Conservation (phyloP, 2,113 vertebrate species). For the Sitta europaea region DNA sequence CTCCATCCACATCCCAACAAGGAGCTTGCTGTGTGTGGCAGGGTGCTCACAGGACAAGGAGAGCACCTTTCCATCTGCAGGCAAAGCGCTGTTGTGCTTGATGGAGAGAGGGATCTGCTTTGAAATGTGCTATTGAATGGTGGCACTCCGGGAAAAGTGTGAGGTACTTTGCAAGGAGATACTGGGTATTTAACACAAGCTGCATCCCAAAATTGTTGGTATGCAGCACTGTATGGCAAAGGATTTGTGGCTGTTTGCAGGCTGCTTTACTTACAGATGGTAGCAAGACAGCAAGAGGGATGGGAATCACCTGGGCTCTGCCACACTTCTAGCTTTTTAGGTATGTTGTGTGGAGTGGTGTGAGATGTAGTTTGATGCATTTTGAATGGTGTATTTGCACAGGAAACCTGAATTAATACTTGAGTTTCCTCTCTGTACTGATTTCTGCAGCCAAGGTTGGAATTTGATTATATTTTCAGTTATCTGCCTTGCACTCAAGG, state of each 20-base stretch:
- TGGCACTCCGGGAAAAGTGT: background rate
- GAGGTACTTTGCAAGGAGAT: background rate
- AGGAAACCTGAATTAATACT: background rate
- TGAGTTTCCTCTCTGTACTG: background rate
- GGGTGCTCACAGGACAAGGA: background rate
- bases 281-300: background rate
- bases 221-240: background rate
- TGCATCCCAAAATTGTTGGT: background rate
- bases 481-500: background rate
- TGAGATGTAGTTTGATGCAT: background rate
- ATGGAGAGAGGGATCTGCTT: background rate
- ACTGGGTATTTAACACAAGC: background rate
- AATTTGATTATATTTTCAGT: background rate
- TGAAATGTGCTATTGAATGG: background rate
- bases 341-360: background rate
- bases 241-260: background rate
- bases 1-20: rapidly evolving
- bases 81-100: background rate
- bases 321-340: background rate
- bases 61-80: background rate
- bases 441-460: background rate
- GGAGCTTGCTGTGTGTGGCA: background rate
- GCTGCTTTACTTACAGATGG: background rate
- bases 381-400: background rate
- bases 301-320: background rate